Evolutionary conservation across 1,140 invertebrate genomes (phyloP).

Genomic region (Diorhabda sublineata): DNA sequence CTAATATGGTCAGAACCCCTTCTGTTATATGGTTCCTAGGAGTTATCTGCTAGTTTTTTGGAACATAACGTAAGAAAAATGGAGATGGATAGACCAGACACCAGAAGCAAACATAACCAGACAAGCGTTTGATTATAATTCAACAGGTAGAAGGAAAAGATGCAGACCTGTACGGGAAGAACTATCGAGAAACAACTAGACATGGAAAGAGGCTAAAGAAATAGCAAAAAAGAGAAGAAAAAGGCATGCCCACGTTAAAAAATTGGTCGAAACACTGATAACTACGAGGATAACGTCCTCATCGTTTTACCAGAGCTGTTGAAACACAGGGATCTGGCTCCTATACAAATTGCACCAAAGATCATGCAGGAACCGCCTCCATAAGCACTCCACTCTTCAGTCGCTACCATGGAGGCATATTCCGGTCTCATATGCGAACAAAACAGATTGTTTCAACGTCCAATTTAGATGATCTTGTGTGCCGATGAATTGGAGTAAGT

Average conservation of each 20-base stretch:
- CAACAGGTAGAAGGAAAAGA: neutral
- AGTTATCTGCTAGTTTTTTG: neutral
- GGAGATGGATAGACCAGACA: neutral
- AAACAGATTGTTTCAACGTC: too few species aligned
- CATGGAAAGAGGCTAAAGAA: too few species aligned
- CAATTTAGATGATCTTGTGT: too few species aligned
- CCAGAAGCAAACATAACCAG: neutral
- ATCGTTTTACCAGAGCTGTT: neutral
- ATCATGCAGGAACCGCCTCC: too few species aligned
- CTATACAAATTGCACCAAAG: too few species aligned
- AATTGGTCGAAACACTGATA: neutral
- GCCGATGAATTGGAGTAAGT: too few species aligned
- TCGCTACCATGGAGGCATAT: too few species aligned
- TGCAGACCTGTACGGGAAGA: neutral
- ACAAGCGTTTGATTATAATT: neutral
- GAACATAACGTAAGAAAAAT: neutral
- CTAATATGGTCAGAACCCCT: neutral
- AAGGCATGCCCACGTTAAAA: neutral
- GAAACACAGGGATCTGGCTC: neutral
- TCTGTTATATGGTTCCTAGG: neutral
- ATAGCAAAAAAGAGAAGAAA: neutral
- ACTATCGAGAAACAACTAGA: neutral
- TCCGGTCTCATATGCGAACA: too few species aligned
- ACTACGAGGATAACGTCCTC: neutral
- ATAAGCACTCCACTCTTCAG: too few species aligned